Evolutionary conservation across 2,113 vertebrate genomes (phyloP), one percentile per base, ranked within the genome.

Genomic region (Mellivora capensis): DNA sequence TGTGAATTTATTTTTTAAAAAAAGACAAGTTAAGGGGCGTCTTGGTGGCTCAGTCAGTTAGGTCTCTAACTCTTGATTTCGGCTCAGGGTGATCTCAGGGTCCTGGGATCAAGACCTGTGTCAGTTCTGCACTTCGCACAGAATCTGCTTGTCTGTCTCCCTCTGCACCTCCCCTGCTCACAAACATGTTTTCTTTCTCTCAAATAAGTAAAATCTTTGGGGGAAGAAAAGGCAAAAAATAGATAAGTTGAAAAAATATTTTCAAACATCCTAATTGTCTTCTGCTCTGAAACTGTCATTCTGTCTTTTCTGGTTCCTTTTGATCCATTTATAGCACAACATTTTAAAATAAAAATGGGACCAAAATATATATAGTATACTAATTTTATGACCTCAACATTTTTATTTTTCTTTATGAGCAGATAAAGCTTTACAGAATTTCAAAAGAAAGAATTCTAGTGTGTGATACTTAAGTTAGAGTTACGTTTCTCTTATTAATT

Each of bases 381-480:
- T 90, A 37, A 62, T 86, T 86, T 96, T 94, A 18, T 91, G 86
- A 62, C 37, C 34, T 90, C 54, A 74, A 62, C 61, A 85, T 79
- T 90, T 86, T 96, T 72, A 86, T 80, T 94, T 93, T 94, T 80
- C 52, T 18, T 90, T 21, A 81, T 64, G 62, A 80, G 4, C 20
- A 23, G 21, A 54, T 52, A 87, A 49, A 64, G 1, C 74, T 94
- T 47, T 82, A 47, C 11, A 87, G 82, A 94, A 91, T 81, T 90
- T 86, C 64, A 64, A 57, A 74, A 47, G 20, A 25, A 85, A 54
- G 17, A 64, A 64, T 85, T 90, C 42, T 72, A 44, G 20, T 76
- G 1, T 77, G 49, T 96, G 52, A 72, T 54, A 13, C 37, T 90
- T 86, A 52, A 71, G 4, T 84, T 90, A 72, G 59, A 72, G 25